Evolutionary conservation across 2,113 vertebrate species (phyloP).

Genomic region (Phycodurus eques): DNA sequence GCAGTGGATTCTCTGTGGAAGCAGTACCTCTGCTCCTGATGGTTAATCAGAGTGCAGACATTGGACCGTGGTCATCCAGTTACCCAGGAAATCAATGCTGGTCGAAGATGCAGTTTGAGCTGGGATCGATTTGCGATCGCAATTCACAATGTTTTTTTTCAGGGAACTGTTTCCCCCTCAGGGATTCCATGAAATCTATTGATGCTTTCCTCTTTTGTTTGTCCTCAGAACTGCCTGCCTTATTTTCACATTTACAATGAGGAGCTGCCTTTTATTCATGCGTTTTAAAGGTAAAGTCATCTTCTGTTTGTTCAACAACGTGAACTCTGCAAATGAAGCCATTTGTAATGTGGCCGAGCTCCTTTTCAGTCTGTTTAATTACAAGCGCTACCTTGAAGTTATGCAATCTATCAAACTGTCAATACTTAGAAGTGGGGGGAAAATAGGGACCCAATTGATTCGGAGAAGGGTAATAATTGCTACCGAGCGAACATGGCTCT

Average conservation of each 20-base stretch:
- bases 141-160: constrained; percentile 20
- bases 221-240: constrained; percentile 41
- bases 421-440: constrained; percentile 56
- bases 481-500: constrained; percentile 52
- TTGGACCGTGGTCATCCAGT: constrained; percentile 49
- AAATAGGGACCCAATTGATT: constrained; percentile 65
- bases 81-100: constrained; percentile 65
- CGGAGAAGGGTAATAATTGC: constrained; percentile 60
- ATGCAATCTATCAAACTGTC: constrained; percentile 63
- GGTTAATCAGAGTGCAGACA: constrained; percentile 61
- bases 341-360: constrained; percentile 37
- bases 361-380: constrained; percentile 51
- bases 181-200: constrained; percentile 21
- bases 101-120: constrained; percentile 62
- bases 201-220: constrained; percentile 10
- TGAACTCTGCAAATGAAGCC: constrained; percentile 20
- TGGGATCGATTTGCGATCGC: constrained; percentile 66
- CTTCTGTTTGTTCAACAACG: constrained; percentile 11
- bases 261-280: constrained; percentile 25
- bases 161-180: constrained; percentile 30
- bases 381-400: constrained; percentile 49
- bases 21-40: constrained; percentile 10
- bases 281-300: constrained; percentile 29
- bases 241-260: constrained; percentile 26
- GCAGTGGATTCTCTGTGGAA: no score